Base-by-base conservation (phyloP, 1,140 invertebrate species). In the Anthonomus grandis region DNA sequence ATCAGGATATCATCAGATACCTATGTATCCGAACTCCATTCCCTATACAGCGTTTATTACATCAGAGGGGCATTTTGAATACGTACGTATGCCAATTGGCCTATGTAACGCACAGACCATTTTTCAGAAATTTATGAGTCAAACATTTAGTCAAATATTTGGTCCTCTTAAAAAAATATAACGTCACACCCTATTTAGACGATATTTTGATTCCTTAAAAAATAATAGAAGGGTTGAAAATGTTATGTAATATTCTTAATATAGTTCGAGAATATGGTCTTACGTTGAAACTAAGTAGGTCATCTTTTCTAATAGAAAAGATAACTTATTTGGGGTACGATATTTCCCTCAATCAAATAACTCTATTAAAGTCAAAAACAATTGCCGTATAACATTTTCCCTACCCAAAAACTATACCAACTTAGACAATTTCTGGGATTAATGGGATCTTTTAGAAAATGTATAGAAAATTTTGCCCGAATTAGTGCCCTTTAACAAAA, bases 181-280 rank as follows among this genome's bases (percentile, higher is more conserved):
- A 37, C 17, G 17, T 50, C 13, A 50, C 22, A 3, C 47, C 67
- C 12, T 75, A 71, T 38, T 15, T 75, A 15, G 74, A 77, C 41
- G 72, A 77, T 45, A 64, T 80, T 1, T 46, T 79, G 0, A 65
- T 79, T 18, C 69, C 66, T 9, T 67, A 64, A 9, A 46, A 58
- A 12, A 71, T 57, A 17, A 58, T 74, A 6, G 60, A 74, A 44
- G 73, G 74, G 17, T 44, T 76, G 2, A 13, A 62, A n/a, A 57
- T 67, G 36, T 50, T 79, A n/a, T 8, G 61, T 8, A 17, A 65
- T 37, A 61, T 70, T 1, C 38, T 75, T 3, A 10, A 42, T 10
- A 53, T 22, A 2, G 6, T 53, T 3, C n/a, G 15, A 42, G 17
- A 17, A 5, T 18, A 44, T 8, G 27, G 27, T 31, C 27, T 31